Base-by-base conservation (phyloP, 1,140 invertebrate species). In the Hestina assimilis region DNA sequence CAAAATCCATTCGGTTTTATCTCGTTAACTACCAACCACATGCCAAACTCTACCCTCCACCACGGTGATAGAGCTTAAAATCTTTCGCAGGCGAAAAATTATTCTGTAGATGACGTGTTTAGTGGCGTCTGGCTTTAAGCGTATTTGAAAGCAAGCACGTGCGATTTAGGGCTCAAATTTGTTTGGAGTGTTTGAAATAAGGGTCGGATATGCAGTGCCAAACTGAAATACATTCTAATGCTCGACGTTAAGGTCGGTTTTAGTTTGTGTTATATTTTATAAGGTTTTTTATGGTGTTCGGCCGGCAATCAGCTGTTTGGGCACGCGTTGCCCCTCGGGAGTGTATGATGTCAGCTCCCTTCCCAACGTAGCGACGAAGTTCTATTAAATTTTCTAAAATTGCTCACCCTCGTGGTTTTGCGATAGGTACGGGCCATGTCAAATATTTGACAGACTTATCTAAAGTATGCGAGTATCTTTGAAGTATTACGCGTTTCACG, bases 1-100 rank as follows among this genome's bases (percentile, higher is more conserved):
- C 81, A 86, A 86, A 83, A 82, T 79, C 75, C 79, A 83, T 84
- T 84, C 74, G 69, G 72, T 72, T 85, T 85, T 82, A 86, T 84
- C 79, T 79, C 76, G 75, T 82, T 83, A 83, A 72, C 72, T 52
- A 28, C 3, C 14, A 11, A 1, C 1, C 9, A 31, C 59, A 57
- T 35, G 4, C 43, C 8, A 67, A 69, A 66, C 35, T 29, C 14
- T 26, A 60, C 60, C 52, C 54, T 73, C 55, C 6, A 0, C 0
- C 1, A 1, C 3, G 1, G 5, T 0, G 3, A 20, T 73, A 82
- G 42, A 61, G 71, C 58, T 47, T 31, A 69, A 57, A 72, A 58
- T 69, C 15, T 14, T 9, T 17, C n/a, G n/a, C 21, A 46, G 7
- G 0, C 0, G 5, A 45, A 48, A 65, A 68, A 66, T 74, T 72